phyloP scores from a whole-genome alignment of 2,888 invertebrate species.

The Caenorhabditis doughertyi region DNA sequence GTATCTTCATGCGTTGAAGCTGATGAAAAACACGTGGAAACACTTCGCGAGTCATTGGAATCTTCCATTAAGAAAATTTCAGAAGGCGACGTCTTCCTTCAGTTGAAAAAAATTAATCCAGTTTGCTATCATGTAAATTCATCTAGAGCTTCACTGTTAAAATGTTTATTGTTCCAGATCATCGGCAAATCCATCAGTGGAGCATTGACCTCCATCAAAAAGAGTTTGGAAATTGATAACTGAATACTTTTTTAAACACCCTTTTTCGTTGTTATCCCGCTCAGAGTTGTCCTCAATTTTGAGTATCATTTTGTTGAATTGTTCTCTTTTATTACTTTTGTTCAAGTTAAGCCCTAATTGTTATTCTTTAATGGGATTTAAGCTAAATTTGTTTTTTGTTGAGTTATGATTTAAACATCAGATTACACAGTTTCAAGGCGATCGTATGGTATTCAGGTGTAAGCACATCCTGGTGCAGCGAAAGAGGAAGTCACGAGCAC shows the following conservation, averaged over 20 bases:
- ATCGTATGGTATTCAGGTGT: no score
- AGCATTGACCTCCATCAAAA: slow-evolving; percentile 39
- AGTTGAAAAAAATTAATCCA: slow-evolving; percentile 61
- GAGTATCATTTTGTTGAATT: no score
- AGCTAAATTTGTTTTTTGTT: no score
- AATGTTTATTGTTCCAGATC: slow-evolving; percentile 18
- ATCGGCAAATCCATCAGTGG: slow-evolving; percentile 49
- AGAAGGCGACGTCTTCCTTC: slow-evolving; percentile 31
- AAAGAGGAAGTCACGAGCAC: no score
- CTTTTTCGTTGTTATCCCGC: slow-evolving; percentile 8
- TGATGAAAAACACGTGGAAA: slow-evolving; percentile 46
- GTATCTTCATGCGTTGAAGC: slow-evolving; percentile 29
- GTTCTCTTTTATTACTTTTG: no score
- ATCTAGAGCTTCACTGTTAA: neutral
- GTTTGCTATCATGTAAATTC: slow-evolving; percentile 51
- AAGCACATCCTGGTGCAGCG: no score
- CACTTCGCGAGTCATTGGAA: slow-evolving; percentile 34
- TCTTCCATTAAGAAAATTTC: slow-evolving; percentile 36
- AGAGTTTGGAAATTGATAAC: slow-evolving; percentile 43
- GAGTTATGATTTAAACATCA: no score
- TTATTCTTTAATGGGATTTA: no score
- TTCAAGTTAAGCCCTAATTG: no score
- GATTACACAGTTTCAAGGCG: no score
- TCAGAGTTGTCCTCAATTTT: no score
- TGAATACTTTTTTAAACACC: slow-evolving; percentile 4